Evolutionary conservation across 2,113 vertebrate species (phyloP), one percentile per base, ranked within the genome.

Genomic region (Empidonax traillii): DNA sequence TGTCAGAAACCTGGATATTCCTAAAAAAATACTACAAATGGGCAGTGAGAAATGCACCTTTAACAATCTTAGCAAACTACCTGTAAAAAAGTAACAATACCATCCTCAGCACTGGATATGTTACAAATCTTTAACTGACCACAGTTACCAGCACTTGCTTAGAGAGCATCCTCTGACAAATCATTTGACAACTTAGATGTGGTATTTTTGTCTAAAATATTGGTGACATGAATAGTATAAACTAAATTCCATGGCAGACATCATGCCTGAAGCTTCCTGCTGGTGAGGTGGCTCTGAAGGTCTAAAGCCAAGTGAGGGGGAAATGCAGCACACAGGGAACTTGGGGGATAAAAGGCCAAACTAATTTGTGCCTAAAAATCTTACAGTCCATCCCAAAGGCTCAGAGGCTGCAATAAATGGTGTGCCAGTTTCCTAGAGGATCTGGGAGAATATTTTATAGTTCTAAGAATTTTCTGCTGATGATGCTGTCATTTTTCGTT

Each of bases 341-440:
- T 1, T 0, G 30, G 25, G 12, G 47, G 16, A 16, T 49, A 28
- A 49, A 44, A 83, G n/a, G 31, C 39, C 24, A 20, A 59, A 25
- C 16, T 37, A 20, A 37, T 24, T 28, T 53, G 27, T 33, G 39
- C 55, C 59, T 10, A 4, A 67, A 4, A 47, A 59, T 33, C 28
- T 18, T 27, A 2, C 9, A 39, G n/a, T 49, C 30, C 33, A 2
- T 8, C 5, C 9, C 7, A 5, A 25, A 12, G 4, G 9, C 33
- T 53, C 49, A 20, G 19, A 25, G 35, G 59, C 17, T 62, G 25
- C 55, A 30, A 18, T 33, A n/a, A 51, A 62, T 13, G 17, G 17
- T 9, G 2, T 30, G 41, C 37, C 10, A 5, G 12, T 35, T 44
- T 51, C 58, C 49, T 86, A 12, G 52, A 71, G 25, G 14, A 66